phyloP scores from a whole-genome alignment of 2,797 vertebrate species.

The Oreonectes daqikongensis region DNA sequence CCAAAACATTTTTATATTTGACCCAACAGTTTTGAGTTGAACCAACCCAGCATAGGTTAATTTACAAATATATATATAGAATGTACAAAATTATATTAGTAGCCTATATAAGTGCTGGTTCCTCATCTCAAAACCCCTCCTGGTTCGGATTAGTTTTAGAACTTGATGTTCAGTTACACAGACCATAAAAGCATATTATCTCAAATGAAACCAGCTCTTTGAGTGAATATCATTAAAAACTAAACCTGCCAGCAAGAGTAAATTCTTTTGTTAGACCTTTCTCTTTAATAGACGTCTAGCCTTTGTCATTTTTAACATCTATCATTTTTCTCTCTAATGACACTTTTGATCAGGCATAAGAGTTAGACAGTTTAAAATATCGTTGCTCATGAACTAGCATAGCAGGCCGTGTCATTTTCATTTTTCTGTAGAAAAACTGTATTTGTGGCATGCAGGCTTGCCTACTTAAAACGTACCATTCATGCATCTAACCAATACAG shows the following conservation, averaged over 20 bases:
- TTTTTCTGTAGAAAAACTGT: background rate
- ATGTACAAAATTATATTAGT: no score
- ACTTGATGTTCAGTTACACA: no score
- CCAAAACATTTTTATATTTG: no score
- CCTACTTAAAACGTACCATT: background rate
- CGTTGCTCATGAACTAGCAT: background rate
- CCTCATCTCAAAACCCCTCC: no score
- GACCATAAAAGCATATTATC: no score
- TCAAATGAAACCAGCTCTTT: no score
- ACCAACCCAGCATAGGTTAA: no score
- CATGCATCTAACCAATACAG: background rate
- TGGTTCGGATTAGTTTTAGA: no score
- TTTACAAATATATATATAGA: no score
- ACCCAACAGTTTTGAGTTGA: no score
- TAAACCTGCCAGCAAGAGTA: background rate
- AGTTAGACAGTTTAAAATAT: background rate
- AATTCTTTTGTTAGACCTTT: slow-evolving; percentile 1
- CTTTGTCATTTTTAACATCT: background rate
- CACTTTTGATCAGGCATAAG: background rate
- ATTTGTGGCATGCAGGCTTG: no score
- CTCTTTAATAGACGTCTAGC: background rate
- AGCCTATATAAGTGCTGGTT: no score
- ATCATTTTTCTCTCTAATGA: background rate
- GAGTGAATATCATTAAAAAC: slow-evolving; percentile 7
- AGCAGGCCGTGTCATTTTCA: background rate